These are phyloP conservation scores for Synergus gifuensis DNA, from an alignment of 2,888 invertebrate species.

Conservation along the genomic window DNA sequence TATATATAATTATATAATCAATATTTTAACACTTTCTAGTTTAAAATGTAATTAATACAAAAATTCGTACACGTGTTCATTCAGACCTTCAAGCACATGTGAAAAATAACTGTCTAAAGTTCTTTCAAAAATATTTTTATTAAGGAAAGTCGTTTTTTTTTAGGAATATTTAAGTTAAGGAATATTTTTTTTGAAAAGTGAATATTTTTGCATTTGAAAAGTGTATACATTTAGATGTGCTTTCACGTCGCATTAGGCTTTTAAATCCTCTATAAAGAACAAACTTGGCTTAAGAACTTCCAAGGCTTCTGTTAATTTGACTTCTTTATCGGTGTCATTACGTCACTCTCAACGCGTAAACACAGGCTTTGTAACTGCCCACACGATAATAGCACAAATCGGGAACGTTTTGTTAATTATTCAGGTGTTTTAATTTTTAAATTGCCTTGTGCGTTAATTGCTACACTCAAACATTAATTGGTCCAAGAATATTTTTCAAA, in stretches of 20 bases:
- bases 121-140: background rate
- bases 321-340: background rate
- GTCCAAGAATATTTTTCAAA: background rate
- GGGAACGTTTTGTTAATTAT: background rate
- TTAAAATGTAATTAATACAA: too few species aligned
- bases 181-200: too few species aligned
- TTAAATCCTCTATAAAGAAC: background rate
- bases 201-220: background rate
- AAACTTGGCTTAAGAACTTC: background rate
- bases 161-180: background rate
- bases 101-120: background rate
- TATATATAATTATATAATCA: too few species aligned
- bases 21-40: too few species aligned
- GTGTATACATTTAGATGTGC: background rate
- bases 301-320: slow-evolving; percentile 8
- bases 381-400: background rate
- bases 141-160: background rate
- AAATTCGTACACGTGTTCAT: too few species aligned
- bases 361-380: background rate
- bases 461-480: background rate
- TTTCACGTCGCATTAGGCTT: background rate
- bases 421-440: background rate
- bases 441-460: background rate
- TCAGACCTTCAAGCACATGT: background rate
- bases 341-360: background rate